Base-by-base conservation (phyloP, 2,797 vertebrate species). In the Coregonus ussuriensis region DNA sequence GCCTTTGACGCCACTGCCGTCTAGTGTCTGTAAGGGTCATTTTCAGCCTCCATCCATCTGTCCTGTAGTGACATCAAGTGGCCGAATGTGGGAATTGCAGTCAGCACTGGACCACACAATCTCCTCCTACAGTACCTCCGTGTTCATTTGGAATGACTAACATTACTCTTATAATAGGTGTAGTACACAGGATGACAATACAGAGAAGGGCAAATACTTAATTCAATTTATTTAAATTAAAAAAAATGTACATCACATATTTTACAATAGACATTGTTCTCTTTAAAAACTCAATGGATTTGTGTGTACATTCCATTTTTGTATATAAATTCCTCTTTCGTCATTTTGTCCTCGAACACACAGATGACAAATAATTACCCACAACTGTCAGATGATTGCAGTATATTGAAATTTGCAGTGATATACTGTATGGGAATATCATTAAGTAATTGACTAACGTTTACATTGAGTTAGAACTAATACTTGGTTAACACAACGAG, bases 241-340 rank as follows among this genome's bases (percentile, higher is more conserved):
- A 92, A 89, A 41, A 47, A 47, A 90, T 87, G 84, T 91, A 93
- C 91, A 93, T 87, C 88, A 93, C 89, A 90, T 47, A 47, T 63
- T 91, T 91, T 90, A 96, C 94, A 96, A 95, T 94, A 94, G 91
- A 95, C 90, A 47, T 77, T 89, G 92, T 89, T 92, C 86, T 93
- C 82, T 94, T 94, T 94, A 95, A 94, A 97, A 96, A 93, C 84
- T 91, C 93, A 82, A 93, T 90, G 91, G 87, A 87, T 90, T 88
- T 85, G 86, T 92, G 86, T 92, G 89, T 94, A 92, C 90, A 92
- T 92, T 80, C 82, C 90, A 9, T 47, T 94, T 94, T 91, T 91
- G 91, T 93, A 88, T 94, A 92, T 80, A 93, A 92, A 92, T 81
- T 87, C 78, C 75, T 47, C 9, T 47, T 47, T 47, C 0, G 9